Evolutionary conservation across 2,113 vertebrate genomes (phyloP), one percentile per base, ranked within the genome.

Genomic region (Scophthalmus maximus): DNA sequence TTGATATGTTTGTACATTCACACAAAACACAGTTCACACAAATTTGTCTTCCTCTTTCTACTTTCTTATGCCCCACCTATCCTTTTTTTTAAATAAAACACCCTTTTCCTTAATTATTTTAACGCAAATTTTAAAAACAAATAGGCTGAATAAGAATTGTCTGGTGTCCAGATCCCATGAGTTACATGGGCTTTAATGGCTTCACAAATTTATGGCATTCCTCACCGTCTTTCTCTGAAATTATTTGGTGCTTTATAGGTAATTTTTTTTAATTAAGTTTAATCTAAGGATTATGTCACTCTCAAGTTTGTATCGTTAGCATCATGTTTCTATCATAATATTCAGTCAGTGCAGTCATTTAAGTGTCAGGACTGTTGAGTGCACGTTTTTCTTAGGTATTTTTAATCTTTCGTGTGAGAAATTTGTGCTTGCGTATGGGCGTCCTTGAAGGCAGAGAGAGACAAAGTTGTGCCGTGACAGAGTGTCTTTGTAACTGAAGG

Each of bases 401-500:
- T n/a, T 23, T 29, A 22, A 34, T 42, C 0, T 8, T 14, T 59
- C 44, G 23, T 55, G 9, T 51, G 40, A 74, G 20, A 66, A 52
- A 36, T 22, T n/a, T n/a, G n/a, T n/a, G n/a, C n/a, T n/a, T n/a
- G n/a, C n/a, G n/a, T n/a, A n/a, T 17, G 64, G 29, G 56, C 18
- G 58, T 51, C 53, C 56, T 62, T 55, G 64, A 38, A 49, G 18
- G 34, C 30, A 40, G 29, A 60, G 20, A 10, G 34, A 75, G 69
- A 84, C 83, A 56, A 64, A 29, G 22, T 40, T 34, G 34, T 5
- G 32, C 18, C 3, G 32, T 61, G n/a, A 46, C 27, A 11, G 17
- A 26, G 53, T 20, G 23, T 46, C 34, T 81, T 80, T 78, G 58
- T 49, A 52, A 56, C 27, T 30, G 22, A 49, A 76, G 17, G 67